Base-by-base conservation (phyloP, 2,888 invertebrate species). In the Tortricodes alternella region DNA sequence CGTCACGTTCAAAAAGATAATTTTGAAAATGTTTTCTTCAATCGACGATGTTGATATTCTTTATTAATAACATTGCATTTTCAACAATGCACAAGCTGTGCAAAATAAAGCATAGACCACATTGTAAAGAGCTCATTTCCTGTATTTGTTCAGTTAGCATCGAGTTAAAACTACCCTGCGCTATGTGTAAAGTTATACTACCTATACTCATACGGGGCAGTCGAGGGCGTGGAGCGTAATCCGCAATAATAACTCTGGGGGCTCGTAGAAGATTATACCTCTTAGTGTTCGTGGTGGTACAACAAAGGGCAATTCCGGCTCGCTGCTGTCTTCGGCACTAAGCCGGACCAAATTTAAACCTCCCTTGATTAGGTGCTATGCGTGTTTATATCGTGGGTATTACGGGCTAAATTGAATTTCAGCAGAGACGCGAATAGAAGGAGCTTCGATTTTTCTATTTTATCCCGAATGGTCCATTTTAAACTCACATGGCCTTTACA, bases 161-260 rank as follows among this genome's bases (percentile, higher is more conserved):
- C 7, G 34, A 13, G 34, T 3, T 34, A 34, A 34, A 34, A 34
- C 15, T 15, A 15, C 13, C n/a, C 3, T 3, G 16, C 21, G 27
- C 49, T 39, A 55, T 29, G 48, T 34, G 48, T 43, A 32, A 41
- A 41, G 41, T 51, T 51, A 49, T 38, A 48, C 48, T 19, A 46
- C 27, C 46, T 18, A 48, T 38, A 38, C 53, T 39, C 35, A 48
- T 49, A n/a, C 55, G 27, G 46, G 29, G 24, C 35, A 15, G 41
- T 24, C 38, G 49, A 35, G 35, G 43, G 39, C 15, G 24, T 24
- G 18, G 27, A 27, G 29, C 13, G 50, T 56, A 56, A 56, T 56
- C 56, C 56, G 16, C 56, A 50, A 56, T 56, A 56, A 56, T 56
- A 56, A 50, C 56, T 50, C 56, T 29, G 23, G 32, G 46, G 50